phyloP scores from a whole-genome alignment of 2,888 invertebrate genomes.

The Bedellia somnulentella region DNA sequence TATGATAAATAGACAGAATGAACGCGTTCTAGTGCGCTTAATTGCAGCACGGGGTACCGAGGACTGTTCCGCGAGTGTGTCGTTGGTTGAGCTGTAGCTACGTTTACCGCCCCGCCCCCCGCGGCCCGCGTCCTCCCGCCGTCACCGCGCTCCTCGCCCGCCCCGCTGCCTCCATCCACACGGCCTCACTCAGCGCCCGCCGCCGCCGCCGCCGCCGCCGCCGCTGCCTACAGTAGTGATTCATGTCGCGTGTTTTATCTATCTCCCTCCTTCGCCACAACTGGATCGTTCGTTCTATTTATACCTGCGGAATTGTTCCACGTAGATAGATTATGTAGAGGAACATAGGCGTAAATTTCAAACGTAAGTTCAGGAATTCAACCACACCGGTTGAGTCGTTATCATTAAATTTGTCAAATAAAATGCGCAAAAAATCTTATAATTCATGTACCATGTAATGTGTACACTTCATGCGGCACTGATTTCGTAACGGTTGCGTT shows the following conservation, averaged over 20 bases:
- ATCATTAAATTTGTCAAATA: too few relatives aligned
- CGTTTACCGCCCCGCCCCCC: slow-evolving; percentile 32
- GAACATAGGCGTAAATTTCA: too few relatives aligned
- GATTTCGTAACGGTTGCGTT: slow-evolving; percentile 59
- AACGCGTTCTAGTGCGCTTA: slow-evolving; percentile 18
- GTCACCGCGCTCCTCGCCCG: slow-evolving; percentile 3
- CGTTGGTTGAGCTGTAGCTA: slow-evolving; percentile 41
- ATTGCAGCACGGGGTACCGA: slow-evolving; percentile 38
- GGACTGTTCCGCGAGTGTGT: slow-evolving; percentile 38
- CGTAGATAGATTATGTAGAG: too few relatives aligned
- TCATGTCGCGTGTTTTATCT: slow-evolving; percentile 61
- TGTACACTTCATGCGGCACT: slow-evolving; percentile 52
- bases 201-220: slow-evolving; percentile 1
- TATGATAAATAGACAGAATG: too few relatives aligned
- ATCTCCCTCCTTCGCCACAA: slow-evolving; percentile 59
- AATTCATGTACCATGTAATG: too few relatives aligned
- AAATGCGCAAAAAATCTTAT: too few relatives aligned
- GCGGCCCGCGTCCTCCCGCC: slow-evolving; percentile 10
- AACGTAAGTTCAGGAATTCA: too few relatives aligned
- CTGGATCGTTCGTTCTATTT: slow-evolving; percentile 60
- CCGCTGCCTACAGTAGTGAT: slow-evolving; percentile 43
- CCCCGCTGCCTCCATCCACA: slow-evolving; percentile 1
- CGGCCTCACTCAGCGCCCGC: slow-evolving; percentile 1
- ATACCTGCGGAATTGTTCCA: slow-evolving; percentile 38
- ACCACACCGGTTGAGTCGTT: too few relatives aligned